Evolutionary conservation across 2,797 vertebrate species (phyloP).

Genomic region (Periophthalmus magnuspinnatus): DNA sequence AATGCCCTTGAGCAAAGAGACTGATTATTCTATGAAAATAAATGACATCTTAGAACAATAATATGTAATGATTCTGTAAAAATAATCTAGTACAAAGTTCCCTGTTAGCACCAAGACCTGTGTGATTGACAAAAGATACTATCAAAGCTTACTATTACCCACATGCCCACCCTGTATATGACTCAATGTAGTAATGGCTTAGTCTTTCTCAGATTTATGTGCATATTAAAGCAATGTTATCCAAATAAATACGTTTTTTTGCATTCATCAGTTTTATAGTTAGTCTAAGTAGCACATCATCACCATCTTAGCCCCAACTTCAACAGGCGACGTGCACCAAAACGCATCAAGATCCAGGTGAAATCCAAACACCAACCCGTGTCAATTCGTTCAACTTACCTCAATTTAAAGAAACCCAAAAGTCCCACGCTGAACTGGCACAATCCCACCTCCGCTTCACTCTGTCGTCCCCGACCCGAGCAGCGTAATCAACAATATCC

Average conservation of each 20-base stretch:
- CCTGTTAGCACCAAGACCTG: background rate
- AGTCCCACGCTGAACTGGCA: slow-evolving; percentile 7
- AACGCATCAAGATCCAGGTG: background rate
- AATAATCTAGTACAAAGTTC: background rate
- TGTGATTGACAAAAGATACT: background rate
- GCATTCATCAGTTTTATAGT: background rate
- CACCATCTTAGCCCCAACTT: background rate
- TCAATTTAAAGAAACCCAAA: slow-evolving; percentile 19
- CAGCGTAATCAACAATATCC: slow-evolving; percentile 35
- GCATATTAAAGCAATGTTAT: background rate
- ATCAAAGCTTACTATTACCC: background rate
- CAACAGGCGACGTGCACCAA: background rate
- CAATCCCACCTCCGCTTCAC: slow-evolving; percentile 10
- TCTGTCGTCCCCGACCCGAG: slow-evolving; percentile 28
- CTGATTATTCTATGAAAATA: background rate
- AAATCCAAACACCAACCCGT: background rate
- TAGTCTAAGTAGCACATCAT: background rate
- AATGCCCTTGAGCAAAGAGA: background rate
- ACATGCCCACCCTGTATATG: background rate
- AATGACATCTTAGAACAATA: background rate
- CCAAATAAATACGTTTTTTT: background rate
- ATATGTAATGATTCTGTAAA: background rate
- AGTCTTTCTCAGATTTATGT: background rate
- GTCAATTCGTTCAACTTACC: slow-evolving; percentile 46
- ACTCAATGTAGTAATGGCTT: background rate